Percentiles rank a stretch among this genome's conserved stretches.
These are phyloP conservation scores for Cyclina sinensis DNA, from an alignment of 1,140 invertebrate genomes.

Conservation along the genomic window DNA sequence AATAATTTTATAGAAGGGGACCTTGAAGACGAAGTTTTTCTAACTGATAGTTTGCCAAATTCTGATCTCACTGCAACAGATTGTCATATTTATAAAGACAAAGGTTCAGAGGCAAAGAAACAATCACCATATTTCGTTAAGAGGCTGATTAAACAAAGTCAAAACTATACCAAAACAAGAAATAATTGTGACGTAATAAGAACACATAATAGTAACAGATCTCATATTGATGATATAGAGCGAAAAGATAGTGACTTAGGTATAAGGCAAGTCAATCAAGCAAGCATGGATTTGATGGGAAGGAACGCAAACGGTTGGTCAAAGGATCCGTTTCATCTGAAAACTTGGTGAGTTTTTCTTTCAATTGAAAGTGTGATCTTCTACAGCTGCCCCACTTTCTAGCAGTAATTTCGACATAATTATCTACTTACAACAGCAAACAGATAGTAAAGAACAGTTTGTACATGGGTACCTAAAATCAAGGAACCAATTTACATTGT, in stretches of 20 bases:
- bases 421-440: no score
- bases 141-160: not conserved
- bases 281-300: not conserved
- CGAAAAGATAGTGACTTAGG: no score
- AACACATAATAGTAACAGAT: not conserved
- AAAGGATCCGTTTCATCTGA: not conserved
- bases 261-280: not conserved
- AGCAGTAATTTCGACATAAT: no score
- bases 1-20: conserved; percentile 56
- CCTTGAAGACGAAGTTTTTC: conserved; percentile 54
- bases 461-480: no score
- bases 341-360: conserved; percentile 10
- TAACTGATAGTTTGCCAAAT: not conserved
- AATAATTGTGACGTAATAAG: not conserved
- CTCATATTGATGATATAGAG: no score
- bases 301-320: not conserved
- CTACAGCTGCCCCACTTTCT: no score
- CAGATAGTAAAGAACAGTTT: no score
- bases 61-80: not conserved
- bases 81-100: not conserved
- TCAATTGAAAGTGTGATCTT: no score
- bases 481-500: no score
- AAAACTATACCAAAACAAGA: not conserved
- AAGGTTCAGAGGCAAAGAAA: not conserved
- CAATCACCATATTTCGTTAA: not conserved